Base-by-base conservation (phyloP, 2,113 vertebrate species). In the Ictalurus punctatus region DNA sequence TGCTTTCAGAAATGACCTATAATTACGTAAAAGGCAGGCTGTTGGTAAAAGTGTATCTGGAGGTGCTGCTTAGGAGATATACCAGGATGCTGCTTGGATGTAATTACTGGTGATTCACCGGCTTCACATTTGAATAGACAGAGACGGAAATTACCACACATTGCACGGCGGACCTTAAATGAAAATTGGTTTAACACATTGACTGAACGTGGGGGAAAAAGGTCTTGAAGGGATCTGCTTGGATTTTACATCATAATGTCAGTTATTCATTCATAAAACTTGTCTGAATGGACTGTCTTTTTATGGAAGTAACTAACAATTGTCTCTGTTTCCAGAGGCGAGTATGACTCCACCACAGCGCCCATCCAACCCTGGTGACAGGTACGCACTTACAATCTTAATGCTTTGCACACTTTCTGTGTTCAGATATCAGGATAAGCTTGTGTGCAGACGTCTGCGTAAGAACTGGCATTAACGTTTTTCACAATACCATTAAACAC, bases 301-400 rank as follows among this genome's bases (percentile, higher is more conserved):
- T 86, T 14, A n/a, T 86, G 37, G 58, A 79, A 78, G 16, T 71
- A 83, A 67, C 1, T 85, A 85, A 34, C 30, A 10, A 58, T 83
- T 58, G 27, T 87, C 6, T 84, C 37, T 30, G 37, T 87, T 34
- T 25, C 61, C 84, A 74, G 95, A 95, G 87, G 91, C 90, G 93
- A 93, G 81, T 89, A 96, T 96, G 95, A 95, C 90, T 86, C 94
- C 94, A 61, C 92, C 93, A 88, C 93, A 89, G 81, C 91, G 90
- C 91, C 87, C 94, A 86, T 94, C 95, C 59, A 94, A 92, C 89
- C 93, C 94, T 90, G 90, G 93, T 88, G 94, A 96, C 94, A 96
- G 95, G 96, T 96, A 96, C 65, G 65, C n/a, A 89, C 52, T 85
- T 52, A 25, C 27, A 30, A 5, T 59, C 19, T 58, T 71, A 37